Evolutionary conservation across 2,797 vertebrate species (phyloP).

Genomic region (Synanceia verrucosa): DNA sequence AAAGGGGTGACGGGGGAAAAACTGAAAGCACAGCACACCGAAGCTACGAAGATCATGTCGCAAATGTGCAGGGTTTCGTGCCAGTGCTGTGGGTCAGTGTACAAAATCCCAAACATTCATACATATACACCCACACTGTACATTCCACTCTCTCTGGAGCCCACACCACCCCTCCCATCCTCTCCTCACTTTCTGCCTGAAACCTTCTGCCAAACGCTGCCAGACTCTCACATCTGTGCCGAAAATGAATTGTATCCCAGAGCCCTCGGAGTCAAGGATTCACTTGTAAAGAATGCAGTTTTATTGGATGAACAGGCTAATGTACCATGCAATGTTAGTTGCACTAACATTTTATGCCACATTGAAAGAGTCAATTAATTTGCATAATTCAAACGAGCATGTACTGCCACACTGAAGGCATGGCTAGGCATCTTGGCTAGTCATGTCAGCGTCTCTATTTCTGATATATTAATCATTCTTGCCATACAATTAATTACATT

Average conservation of each 20-base stretch:
- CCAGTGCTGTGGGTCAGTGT: constrained; percentile 54
- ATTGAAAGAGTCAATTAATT: constrained; percentile 99
- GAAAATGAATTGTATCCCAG: constrained; percentile 88
- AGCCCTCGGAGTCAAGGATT: constrained; percentile 87
- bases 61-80: constrained; percentile 39
- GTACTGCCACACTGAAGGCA: constrained; percentile 93
- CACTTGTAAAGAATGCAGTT: constrained; percentile 90
- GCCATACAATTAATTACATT: constrained; percentile 99
- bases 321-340: constrained; percentile 98
- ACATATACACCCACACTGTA: constrained; percentile 44
- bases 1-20: constrained; percentile 63
- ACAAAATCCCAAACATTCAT: constrained; percentile 37
- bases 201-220: constrained; percentile 76
- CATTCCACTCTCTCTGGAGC: constrained; percentile 18
- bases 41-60: constrained; percentile 47
- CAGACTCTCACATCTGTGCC: constrained; percentile 83
- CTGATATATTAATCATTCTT: constrained; percentile 97
- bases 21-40: constrained; percentile 39
- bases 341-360: constrained; percentile 99
- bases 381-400: constrained; percentile 96
- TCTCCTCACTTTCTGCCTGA: constrained; percentile 52
- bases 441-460: constrained; percentile 85
- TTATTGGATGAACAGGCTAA: constrained; percentile 98
- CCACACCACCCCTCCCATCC: neutral
- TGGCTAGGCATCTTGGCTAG: constrained; percentile 87